Evolutionary conservation across 2,888 invertebrate genomes (phyloP).

Genomic region (Leptura quadrifasciata): DNA sequence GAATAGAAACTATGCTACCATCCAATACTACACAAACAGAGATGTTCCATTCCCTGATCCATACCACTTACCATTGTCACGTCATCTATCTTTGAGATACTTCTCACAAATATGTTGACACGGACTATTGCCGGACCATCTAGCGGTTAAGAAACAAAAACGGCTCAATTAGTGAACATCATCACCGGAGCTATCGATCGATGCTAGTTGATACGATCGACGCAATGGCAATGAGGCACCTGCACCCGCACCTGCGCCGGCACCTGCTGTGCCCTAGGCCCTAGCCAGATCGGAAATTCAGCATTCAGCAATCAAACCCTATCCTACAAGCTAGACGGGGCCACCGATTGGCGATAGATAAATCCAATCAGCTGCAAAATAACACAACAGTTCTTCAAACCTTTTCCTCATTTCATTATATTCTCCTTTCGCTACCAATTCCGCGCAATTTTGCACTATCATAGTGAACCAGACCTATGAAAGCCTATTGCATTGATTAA

Average conservation of each 20-base stretch:
- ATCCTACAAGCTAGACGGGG: slow-evolving; percentile 71
- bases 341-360: slow-evolving; percentile 52
- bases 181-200: slow-evolving; percentile 61
- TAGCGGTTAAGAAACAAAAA: slow-evolving; percentile 74
- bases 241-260: slow-evolving; percentile 64
- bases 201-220: slow-evolving; percentile 57
- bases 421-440: not conserved
- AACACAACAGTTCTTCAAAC: slow-evolving; percentile 55
- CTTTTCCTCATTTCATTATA: not conserved
- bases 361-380: slow-evolving; percentile 30
- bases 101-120: slow-evolving; percentile 99
- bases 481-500: no score
- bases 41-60: slow-evolving; percentile 65
- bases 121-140: slow-evolving; percentile 97
- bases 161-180: slow-evolving; percentile 68
- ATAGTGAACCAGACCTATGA: no score
- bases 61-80: slow-evolving; percentile 96
- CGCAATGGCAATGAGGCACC: slow-evolving; percentile 69
- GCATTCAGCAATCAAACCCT: slow-evolving; percentile 71
- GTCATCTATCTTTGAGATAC: slow-evolving; percentile 99
- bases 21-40: slow-evolving; percentile 70
- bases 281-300: slow-evolving; percentile 56
- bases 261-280: slow-evolving; percentile 60
- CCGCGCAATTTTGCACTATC: not conserved
- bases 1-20: slow-evolving; percentile 67